Evolutionary conservation across 1,140 invertebrate genomes (phyloP).

Genomic region (Bradysia coprophila): DNA sequence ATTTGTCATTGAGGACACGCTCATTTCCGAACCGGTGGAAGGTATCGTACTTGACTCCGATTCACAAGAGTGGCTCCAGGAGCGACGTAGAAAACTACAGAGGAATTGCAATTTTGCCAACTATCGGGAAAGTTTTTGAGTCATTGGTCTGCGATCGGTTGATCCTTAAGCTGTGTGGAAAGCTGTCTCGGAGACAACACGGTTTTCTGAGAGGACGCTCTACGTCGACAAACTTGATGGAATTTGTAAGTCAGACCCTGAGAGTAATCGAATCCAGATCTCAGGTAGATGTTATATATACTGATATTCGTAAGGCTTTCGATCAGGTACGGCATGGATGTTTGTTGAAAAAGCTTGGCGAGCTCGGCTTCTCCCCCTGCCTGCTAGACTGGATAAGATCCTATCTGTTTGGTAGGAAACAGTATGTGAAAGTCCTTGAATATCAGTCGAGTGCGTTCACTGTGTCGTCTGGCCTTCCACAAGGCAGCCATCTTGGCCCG

Average conservation of each 20-base stretch:
- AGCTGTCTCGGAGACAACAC: background rate
- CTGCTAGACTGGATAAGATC: background rate
- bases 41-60: background rate
- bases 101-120: background rate
- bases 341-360: slow-evolving; percentile 2
- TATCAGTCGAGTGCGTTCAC: background rate
- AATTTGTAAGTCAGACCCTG: too few relatives aligned
- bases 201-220: background rate
- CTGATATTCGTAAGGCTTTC: slow-evolving; percentile 7
- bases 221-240: background rate
- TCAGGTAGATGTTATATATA: slow-evolving; percentile 7
- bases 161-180: background rate
- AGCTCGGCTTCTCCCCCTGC: background rate
- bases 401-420: background rate
- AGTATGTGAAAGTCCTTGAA: background rate
- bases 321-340: slow-evolving; percentile 6
- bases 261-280: too few relatives aligned
- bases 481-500: background rate
- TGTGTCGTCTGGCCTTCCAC: slow-evolving; percentile 5
- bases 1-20: background rate
- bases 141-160: too few relatives aligned
- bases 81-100: background rate
- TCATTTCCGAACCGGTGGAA: background rate
- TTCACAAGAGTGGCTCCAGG: background rate
- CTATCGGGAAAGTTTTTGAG: background rate